phyloP scores from a whole-genome alignment of 2,888 invertebrate species.

The Achlya flavicornis region DNA sequence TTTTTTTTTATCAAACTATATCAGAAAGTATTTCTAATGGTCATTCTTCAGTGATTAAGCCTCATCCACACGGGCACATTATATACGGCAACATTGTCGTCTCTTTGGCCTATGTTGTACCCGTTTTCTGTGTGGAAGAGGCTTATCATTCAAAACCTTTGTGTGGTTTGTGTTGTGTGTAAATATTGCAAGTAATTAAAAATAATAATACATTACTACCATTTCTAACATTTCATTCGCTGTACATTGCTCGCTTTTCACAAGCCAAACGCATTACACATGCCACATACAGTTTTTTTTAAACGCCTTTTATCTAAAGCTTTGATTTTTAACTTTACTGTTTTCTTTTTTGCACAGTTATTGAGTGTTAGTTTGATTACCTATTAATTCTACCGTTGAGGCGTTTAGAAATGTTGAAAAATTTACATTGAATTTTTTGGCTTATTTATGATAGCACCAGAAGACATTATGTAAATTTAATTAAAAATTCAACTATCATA shows the following conservation, averaged over 20 bases:
- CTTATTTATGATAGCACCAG: conserved; percentile 11
- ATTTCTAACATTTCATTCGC: conserved; percentile 60
- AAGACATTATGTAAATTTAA: too few species aligned
- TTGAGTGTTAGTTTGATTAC: conserved; percentile 27
- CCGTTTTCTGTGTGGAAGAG: background rate
- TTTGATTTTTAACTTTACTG: conserved; percentile 18
- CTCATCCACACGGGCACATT: background rate
- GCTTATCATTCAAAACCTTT: conserved; percentile 22
- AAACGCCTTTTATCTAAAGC: conserved; percentile 46
- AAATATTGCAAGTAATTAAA: conserved; percentile 39
- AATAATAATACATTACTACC: background rate
- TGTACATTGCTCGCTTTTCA: conserved; percentile 65
- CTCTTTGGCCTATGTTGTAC: background rate
- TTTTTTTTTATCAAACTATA: conserved; percentile 17
- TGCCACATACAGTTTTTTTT: conserved; percentile 64
- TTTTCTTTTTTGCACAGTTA: conserved; percentile 11
- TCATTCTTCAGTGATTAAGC: conserved; percentile 19
- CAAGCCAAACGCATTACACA: conserved; percentile 65
- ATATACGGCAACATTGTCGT: background rate
- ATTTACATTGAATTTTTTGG: conserved; percentile 35
- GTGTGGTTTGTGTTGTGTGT: conserved; percentile 77
- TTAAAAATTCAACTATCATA: too few species aligned
- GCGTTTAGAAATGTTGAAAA: conserved; percentile 37
- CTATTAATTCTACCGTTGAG: conserved; percentile 20
- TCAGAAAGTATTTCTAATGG: conserved; percentile 6